Evolutionary conservation across 2,113 vertebrate genomes (phyloP).

Genomic region (Seriola rivoliana): DNA sequence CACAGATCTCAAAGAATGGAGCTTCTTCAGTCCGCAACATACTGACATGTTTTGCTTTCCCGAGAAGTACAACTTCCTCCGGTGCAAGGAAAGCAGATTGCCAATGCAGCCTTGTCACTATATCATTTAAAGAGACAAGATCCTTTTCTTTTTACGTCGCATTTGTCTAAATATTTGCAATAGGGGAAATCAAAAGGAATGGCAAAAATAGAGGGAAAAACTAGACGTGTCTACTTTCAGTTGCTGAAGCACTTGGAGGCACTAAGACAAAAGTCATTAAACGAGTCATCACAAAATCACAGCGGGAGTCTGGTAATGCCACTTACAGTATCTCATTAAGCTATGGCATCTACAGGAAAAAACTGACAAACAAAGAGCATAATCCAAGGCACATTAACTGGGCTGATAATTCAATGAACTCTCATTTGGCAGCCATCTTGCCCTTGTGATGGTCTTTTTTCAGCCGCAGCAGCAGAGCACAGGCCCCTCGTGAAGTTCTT

Average conservation of each 20-base stretch:
- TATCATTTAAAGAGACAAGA: constrained; percentile 29
- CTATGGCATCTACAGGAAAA: constrained; percentile 81
- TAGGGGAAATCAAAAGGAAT: constrained; percentile 11
- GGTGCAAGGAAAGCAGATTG: constrained; percentile 10
- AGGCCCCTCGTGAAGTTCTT: constrained; percentile 71
- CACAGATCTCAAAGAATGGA: constrained; percentile 65
- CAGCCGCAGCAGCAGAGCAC: constrained; percentile 62
- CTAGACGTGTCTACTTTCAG: constrained; percentile 58
- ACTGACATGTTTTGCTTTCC: constrained; percentile 64
- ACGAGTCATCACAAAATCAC: constrained; percentile 84
- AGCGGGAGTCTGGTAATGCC: constrained; percentile 83
- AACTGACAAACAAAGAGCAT: constrained; percentile 83
- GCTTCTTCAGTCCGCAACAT: constrained; percentile 55
- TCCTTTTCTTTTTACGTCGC: constrained; percentile 4
- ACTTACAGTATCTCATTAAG: constrained; percentile 86
- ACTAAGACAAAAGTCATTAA: constrained; percentile 84
- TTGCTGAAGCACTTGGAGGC: constrained; percentile 77
- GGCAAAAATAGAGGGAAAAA: constrained; percentile 14
- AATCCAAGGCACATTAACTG: constrained; percentile 84
- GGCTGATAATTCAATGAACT: constrained; percentile 85
- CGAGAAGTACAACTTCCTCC: constrained; percentile 48
- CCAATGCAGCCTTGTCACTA: constrained; percentile 3
- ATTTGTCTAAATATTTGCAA: constrained; percentile 58
- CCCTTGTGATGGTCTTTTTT: constrained; percentile 79
- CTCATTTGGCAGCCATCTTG: constrained; percentile 85